A percentile compares a stretch with the other conserved stretches of the same genome.
These are phyloP conservation scores for Harpagoxenus sublaevis DNA, from an alignment of 2,888 invertebrate genomes.

Conservation along the genomic window DNA sequence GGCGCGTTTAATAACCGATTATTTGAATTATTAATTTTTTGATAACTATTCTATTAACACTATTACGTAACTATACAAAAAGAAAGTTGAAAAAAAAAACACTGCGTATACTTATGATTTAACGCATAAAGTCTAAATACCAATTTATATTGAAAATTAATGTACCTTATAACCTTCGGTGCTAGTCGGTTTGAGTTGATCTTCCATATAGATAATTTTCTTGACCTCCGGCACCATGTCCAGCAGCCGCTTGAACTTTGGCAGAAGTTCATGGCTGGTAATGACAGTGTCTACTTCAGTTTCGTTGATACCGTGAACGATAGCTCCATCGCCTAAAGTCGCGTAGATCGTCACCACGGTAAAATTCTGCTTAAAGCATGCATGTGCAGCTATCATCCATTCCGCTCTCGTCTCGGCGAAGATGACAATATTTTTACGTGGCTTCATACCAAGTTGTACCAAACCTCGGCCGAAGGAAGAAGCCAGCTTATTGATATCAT, in stretches of 20 bases:
- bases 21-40: not conserved
- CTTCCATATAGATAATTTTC: slow-evolving; percentile 95
- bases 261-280: slow-evolving; percentile 96
- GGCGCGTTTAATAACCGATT: not conserved
- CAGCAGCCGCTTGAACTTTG: slow-evolving; percentile 94
- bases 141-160: not conserved
- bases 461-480: slow-evolving; percentile 94
- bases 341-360: slow-evolving; percentile 98
- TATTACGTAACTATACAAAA: not conserved
- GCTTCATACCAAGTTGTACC: slow-evolving; percentile 91
- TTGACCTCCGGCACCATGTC: slow-evolving; percentile 91
- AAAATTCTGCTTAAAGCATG: slow-evolving; percentile 96
- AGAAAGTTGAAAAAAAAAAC: not conserved
- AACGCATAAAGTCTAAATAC: not conserved
- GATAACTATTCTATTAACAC: not conserved
- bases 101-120: not conserved
- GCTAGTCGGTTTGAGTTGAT: slow-evolving; percentile 92
- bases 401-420: slow-evolving; percentile 99
- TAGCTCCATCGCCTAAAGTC: slow-evolving; percentile 98
- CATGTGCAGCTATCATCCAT: slow-evolving; percentile 99
- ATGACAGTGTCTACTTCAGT: slow-evolving; percentile 97
- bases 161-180: slow-evolving; percentile 89
- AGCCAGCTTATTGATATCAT: slow-evolving; percentile 92
- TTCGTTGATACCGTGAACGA: slow-evolving; percentile 98
- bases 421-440: slow-evolving; percentile 93